Conservation (phyloP, 92 coral and sea anemone genomes). For the Zoanthus solanderi region DNA sequence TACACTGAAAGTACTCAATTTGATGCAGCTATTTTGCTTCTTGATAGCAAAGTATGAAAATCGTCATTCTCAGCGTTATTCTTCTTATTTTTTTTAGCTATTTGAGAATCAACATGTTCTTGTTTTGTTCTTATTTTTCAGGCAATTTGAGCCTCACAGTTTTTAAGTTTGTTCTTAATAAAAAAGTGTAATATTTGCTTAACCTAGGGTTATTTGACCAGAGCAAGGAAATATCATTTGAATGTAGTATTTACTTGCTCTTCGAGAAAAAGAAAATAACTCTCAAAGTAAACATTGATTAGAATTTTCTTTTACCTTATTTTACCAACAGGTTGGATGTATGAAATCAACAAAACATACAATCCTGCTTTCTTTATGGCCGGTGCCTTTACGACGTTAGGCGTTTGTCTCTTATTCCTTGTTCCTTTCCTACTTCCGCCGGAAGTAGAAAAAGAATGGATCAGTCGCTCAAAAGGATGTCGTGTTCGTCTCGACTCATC, state of each 20-base stretch:
- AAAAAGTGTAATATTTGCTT: no score
- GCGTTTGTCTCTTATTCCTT: constrained; percentile 77
- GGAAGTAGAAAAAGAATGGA: constrained; percentile 10
- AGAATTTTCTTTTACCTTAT: background rate
- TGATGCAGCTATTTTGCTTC: no score
- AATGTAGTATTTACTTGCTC: background rate
- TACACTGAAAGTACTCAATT: no score
- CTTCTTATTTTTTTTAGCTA: no score
- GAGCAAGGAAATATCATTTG: no score
- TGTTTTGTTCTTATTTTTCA: no score
- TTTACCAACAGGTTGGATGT: constrained; percentile 78
- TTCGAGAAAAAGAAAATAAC: background rate
- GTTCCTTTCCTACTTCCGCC: constrained; percentile 77
- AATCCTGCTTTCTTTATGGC: constrained; percentile 88
- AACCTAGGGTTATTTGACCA: no score
- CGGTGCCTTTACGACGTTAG: constrained; percentile 77
- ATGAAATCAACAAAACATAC: constrained; percentile 62
- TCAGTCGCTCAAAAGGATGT: background rate
- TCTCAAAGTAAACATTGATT: background rate
- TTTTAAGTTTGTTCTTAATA: no score
- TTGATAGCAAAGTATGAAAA: no score
- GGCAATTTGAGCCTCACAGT: no score
- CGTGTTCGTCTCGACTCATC: background rate
- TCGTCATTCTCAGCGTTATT: no score
- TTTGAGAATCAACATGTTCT: no score